Percentiles rank a stretch among this genome's conserved stretches.
Conservation (phyloP, 2,888 invertebrate genomes). For the Tetrapedia diversipes region DNA sequence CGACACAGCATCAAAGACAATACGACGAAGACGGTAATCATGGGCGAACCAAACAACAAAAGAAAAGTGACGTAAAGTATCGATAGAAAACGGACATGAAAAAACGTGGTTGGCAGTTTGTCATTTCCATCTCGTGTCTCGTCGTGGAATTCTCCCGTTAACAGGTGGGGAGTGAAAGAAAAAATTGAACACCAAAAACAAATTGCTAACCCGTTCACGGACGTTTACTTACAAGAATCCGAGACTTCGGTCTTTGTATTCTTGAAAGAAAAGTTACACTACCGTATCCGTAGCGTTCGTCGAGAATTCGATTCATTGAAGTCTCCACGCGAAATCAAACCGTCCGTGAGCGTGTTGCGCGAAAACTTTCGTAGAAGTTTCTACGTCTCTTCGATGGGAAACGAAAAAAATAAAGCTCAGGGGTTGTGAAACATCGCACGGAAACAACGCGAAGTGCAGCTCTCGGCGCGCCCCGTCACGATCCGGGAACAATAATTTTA, state of each 20-base stretch:
- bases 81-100: constrained; percentile 1
- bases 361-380: not conserved
- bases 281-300: too few species aligned
- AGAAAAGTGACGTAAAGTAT: constrained; percentile 20
- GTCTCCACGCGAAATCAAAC: too few species aligned
- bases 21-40: constrained; percentile 50
- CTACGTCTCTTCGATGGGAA: not conserved
- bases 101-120: not conserved
- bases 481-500: constrained; percentile 35
- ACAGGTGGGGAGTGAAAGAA: too few species aligned
- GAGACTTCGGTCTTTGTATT: too few species aligned
- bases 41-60: constrained; percentile 41
- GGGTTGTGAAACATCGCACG: not conserved
- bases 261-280: too few species aligned
- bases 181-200: too few species aligned
- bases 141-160: too few species aligned
- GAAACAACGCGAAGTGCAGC: not conserved
- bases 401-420: not conserved
- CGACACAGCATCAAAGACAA: constrained; percentile 64
- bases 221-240: too few species aligned
- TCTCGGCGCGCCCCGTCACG: not conserved
- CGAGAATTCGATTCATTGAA: too few species aligned
- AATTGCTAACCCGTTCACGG: too few species aligned
- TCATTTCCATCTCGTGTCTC: too few species aligned
- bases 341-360: too few species aligned